These are phyloP conservation scores for Creontiades dilutus DNA, from an alignment of 2,888 invertebrate species.

Conservation along the genomic window DNA sequence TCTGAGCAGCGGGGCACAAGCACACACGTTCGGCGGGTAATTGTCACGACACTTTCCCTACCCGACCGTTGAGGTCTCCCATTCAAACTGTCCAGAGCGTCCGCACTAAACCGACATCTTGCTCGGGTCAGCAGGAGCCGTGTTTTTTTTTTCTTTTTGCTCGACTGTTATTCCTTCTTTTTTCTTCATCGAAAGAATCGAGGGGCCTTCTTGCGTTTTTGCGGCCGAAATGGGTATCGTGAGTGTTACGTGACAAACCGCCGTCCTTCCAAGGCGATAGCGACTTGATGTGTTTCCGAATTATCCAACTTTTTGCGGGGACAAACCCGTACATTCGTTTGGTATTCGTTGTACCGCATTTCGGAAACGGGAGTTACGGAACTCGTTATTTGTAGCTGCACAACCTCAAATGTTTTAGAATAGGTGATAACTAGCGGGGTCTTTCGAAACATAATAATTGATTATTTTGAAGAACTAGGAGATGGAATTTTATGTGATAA, in stretches of 20 bases:
- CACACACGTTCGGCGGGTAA: constrained; percentile 24
- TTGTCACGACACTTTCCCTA: constrained; percentile 32
- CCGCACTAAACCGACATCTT: constrained; percentile 11
- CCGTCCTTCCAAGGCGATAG: neutral
- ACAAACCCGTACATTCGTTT: too few species aligned
- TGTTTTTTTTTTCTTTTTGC: neutral
- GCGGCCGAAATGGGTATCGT: neutral
- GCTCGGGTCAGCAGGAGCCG: neutral
- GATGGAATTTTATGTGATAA: too few species aligned
- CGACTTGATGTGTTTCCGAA: neutral
- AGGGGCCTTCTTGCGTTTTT: neutral
- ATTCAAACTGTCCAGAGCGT: constrained; percentile 13
- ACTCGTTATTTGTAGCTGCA: too few species aligned
- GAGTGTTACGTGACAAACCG: neutral
- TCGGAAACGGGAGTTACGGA: too few species aligned
- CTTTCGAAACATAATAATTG: too few species aligned
- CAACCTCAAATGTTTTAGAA: too few species aligned
- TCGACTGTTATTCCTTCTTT: neutral
- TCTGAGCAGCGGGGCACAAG: neutral
- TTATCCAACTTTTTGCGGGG: neutral
- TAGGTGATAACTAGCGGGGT: too few species aligned
- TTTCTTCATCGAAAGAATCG: constrained; percentile 15
- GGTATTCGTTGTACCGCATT: too few species aligned
- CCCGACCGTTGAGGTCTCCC: constrained; percentile 25
- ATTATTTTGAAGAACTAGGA: too few species aligned